Evolutionary conservation across 1,140 invertebrate species (phyloP), one percentile per base, ranked within the genome.

Genomic region (Drosophila carrolli): DNA sequence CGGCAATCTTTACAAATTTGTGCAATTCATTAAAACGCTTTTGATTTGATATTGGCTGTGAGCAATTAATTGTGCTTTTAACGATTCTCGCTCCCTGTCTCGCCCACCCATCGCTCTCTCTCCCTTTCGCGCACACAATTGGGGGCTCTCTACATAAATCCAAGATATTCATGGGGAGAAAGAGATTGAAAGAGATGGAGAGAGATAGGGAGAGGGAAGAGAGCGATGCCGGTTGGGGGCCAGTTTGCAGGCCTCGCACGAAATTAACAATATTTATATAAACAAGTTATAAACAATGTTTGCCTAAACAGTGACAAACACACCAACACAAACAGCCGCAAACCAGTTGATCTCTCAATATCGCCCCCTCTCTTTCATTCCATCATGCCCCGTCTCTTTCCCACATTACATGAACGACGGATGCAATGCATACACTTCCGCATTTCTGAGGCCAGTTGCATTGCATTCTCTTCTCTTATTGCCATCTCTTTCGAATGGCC

Each of bases 241-340:
- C 71, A 81, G 63, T 80, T 76, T 76, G 41, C 58, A 78, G 62
- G 63, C 53, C 81, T 85, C 81, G 54, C 74, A 73, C 56, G 40
- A 77, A 84, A 89, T 88, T 88, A 88, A 88, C 80, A 88, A 88
- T 88, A 88, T 88, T 89, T 89, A 84, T 89, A 89, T 89, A 89
- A 89, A 89, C 84, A 89, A 90, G 84, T 89, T 89, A 89, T 90
- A 89, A 89, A 89, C 84, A 90, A 89, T 89, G 80, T 88, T 88
- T 81, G 84, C 75, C 84, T 81, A 89, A 88, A 89, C 84, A 88
- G 84, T 84, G 83, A 88, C 83, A 88, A 88, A 88, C 84, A 89
- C 60, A 86, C 72, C 48, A 29, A 72, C 54, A 53, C 50, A 70
- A 46, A 66, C 47, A 37, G 40, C 54, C 40, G 35, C 44, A 81